These are phyloP conservation scores for Bolborhynchus lineola DNA, from an alignment of 2,113 vertebrate species.

Conservation along the genomic window DNA sequence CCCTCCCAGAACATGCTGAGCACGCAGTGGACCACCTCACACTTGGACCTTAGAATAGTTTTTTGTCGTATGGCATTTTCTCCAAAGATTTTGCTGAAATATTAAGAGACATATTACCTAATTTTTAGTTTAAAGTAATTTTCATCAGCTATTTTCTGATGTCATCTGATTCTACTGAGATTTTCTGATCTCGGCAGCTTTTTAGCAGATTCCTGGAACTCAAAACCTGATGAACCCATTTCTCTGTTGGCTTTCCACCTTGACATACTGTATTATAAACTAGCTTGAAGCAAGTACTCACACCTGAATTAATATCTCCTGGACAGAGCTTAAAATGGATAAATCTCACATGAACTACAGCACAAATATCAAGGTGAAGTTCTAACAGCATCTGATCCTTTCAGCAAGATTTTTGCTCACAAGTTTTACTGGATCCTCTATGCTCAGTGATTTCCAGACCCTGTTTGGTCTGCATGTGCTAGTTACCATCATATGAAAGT, in stretches of 20 bases:
- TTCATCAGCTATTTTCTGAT: neutral
- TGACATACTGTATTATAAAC: neutral
- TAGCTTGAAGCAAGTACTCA: slow-evolving; percentile 15
- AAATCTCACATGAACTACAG: neutral
- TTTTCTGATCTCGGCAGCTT: neutral
- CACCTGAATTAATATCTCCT: slow-evolving; percentile 24
- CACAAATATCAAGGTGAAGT: neutral
- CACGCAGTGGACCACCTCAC: neutral
- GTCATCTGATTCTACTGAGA: neutral
- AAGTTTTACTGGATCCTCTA: neutral
- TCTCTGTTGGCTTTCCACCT: neutral
- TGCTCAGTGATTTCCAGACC: neutral
- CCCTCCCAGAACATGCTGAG: neutral
- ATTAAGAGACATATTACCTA: neutral
- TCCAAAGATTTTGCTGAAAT: neutral
- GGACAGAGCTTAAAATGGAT: neutral
- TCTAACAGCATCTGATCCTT: neutral
- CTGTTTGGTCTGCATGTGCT: neutral
- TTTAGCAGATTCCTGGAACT: neutral
- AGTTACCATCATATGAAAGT: neutral
- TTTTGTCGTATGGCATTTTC: neutral
- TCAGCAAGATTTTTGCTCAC: neutral
- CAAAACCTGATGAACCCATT: neutral
- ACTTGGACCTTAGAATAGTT: neutral
- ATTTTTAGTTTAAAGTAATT: neutral